Percentiles rank a stretch among this genome's conserved stretches.
These are phyloP conservation scores for Bilobella aurantiaca DNA, from an alignment of 1,140 invertebrate species.

Conservation along the genomic window DNA sequence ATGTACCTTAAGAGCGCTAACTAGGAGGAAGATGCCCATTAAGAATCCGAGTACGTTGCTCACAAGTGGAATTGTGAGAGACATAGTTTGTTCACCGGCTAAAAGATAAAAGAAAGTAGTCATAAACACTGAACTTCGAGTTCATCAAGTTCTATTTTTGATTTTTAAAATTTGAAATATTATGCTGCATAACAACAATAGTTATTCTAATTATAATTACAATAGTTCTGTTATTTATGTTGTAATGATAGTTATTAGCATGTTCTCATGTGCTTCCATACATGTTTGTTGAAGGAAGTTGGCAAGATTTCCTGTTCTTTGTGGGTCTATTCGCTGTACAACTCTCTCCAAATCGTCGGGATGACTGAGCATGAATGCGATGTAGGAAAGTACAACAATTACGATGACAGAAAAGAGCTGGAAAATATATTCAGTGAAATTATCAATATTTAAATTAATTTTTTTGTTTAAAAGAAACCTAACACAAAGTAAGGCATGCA, in stretches of 20 bases:
- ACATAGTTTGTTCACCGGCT: constrained; percentile 20
- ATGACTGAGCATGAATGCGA: constrained; percentile 1
- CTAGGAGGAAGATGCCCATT: constrained; percentile 8
- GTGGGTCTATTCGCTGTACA: constrained; percentile 9
- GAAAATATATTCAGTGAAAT: neutral
- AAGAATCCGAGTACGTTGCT: constrained; percentile 4
- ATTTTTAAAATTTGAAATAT: constrained; percentile 6
- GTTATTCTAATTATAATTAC: too few species aligned
- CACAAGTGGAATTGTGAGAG: constrained; percentile 4
- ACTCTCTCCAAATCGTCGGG: constrained; percentile 7
- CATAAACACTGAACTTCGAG: too few species aligned
- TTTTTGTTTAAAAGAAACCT: too few species aligned
- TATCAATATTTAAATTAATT: neutral
- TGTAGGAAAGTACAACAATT: neutral
- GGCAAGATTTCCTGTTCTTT: constrained; percentile 12
- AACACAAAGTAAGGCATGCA: too few species aligned
- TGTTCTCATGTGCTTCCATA: neutral
- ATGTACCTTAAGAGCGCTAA: constrained; percentile 4
- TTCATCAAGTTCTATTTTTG: too few species aligned
- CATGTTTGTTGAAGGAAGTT: constrained; percentile 18
- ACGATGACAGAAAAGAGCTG: constrained; percentile 10
- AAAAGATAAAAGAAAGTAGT: neutral
- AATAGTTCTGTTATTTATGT: too few species aligned
- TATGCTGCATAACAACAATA: constrained; percentile 4
- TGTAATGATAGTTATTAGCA: too few species aligned